These are phyloP conservation scores for Pseudomugil tenellus DNA, from an alignment of 2,797 vertebrate species.

Conservation along the genomic window DNA sequence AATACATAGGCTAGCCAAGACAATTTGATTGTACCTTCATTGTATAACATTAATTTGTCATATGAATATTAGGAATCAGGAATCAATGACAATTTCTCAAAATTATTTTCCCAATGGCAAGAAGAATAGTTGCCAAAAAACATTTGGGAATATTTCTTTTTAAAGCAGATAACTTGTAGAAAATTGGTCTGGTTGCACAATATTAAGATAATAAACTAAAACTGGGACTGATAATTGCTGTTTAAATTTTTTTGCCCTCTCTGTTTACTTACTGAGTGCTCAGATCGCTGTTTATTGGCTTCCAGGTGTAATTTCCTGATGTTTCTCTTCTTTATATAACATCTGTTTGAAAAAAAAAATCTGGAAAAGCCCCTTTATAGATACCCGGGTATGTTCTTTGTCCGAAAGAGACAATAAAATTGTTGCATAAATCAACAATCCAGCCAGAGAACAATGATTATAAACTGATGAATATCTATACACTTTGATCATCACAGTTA, in stretches of 20 bases:
- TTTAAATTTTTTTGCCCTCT: conserved; percentile 23
- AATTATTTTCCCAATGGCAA: conserved; percentile 43
- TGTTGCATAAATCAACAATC: conserved; percentile 39
- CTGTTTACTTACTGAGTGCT: conserved; percentile 4
- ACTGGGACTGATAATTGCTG: conserved; percentile 40
- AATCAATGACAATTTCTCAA: conserved; percentile 20
- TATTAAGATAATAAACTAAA: conserved; percentile 35
- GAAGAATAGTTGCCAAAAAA: conserved; percentile 59
- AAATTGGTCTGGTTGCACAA: conserved; percentile 58
- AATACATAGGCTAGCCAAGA: conserved; percentile 56
- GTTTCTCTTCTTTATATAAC: conserved; percentile 16
- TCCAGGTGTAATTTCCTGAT: conserved; percentile 12
- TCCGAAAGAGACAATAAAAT: conserved; percentile 48
- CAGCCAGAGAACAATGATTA: conserved; percentile 48
- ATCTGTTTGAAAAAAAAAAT: conserved; percentile 13
- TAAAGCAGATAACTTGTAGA: conserved; percentile 65
- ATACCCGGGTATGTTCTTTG: conserved; percentile 38
- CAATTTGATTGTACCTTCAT: conserved; percentile 78
- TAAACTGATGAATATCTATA: conserved; percentile 65
- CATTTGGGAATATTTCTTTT: conserved; percentile 58
- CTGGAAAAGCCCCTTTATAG: conserved; percentile 24
- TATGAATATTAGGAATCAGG: conserved; percentile 48
- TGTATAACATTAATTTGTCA: conserved; percentile 52
- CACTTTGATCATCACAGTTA: conserved; percentile 53
- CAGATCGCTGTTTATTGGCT: conserved; percentile 4